Evolutionary conservation across 2,797 vertebrate genomes (phyloP).

Genomic region (Pogoniulus pusillus): DNA sequence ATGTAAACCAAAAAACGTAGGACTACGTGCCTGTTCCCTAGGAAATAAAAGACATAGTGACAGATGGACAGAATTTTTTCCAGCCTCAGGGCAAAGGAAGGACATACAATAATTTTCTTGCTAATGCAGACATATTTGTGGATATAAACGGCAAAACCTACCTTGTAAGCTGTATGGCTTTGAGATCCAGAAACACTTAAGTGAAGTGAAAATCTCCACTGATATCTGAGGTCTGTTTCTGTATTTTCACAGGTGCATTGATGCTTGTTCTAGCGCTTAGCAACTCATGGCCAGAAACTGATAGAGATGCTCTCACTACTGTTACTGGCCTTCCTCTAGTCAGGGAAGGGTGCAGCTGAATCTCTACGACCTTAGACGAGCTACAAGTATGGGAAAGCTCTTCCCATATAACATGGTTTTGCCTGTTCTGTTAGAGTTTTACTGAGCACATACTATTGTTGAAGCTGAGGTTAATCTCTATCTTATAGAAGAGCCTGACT

Average conservation of each 20-base stretch:
- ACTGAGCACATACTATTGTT: neutral
- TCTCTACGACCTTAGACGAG: neutral
- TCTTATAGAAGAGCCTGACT: neutral
- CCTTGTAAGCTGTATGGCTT: neutral
- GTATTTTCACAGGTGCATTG: neutral
- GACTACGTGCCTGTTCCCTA: neutral
- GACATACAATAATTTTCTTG: neutral
- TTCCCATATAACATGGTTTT: neutral
- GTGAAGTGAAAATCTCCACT: neutral
- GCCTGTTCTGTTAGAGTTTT: neutral
- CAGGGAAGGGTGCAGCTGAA: neutral
- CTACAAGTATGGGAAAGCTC: neutral
- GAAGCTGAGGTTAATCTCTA: neutral
- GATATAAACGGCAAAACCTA: neutral
- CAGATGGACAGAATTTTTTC: neutral
- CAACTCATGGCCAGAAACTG: neutral
- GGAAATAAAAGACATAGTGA: neutral
- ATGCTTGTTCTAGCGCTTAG: neutral
- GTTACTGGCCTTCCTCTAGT: neutral
- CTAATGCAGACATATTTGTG: neutral
- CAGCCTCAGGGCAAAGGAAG: neutral
- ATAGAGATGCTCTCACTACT: neutral
- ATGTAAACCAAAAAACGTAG: neutral
- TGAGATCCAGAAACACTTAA: neutral
- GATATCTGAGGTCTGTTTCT: neutral